Evolutionary conservation across 2,797 vertebrate species (phyloP).

Genomic region (Megaceryle alcyon): DNA sequence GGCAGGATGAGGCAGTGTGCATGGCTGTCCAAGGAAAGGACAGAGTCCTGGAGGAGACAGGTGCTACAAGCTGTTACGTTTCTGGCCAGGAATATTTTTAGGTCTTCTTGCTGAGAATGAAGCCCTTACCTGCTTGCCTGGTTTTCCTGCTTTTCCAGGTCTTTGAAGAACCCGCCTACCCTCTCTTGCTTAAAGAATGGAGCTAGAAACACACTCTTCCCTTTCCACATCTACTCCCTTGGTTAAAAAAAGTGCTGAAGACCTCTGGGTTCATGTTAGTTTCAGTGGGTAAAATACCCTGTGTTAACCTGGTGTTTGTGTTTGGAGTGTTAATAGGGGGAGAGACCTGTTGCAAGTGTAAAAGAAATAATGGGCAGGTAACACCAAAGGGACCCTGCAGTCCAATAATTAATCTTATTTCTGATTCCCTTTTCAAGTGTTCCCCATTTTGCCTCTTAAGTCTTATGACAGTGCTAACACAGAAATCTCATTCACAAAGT

Average conservation of each 20-base stretch:
- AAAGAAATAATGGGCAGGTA: neutral
- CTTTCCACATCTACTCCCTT: neutral
- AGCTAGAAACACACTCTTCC: neutral
- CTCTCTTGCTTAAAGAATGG: neutral
- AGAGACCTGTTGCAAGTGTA: neutral
- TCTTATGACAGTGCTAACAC: neutral
- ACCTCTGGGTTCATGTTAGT: neutral
- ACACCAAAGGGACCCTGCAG: neutral
- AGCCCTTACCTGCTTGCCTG: neutral
- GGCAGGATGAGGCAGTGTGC: neutral
- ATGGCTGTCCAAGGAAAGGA: neutral
- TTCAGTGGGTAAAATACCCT: neutral
- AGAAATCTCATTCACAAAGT: neutral
- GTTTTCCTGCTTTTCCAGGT: constrained; percentile 24
- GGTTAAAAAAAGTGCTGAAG: neutral
- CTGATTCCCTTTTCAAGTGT: neutral
- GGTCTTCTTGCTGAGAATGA: neutral
- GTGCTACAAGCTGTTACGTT: neutral
- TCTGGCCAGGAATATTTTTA: neutral
- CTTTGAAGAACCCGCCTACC: constrained; percentile 23
- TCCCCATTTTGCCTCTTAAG: neutral
- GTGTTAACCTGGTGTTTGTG: neutral
- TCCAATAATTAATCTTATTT: neutral
- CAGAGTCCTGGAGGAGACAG: neutral
- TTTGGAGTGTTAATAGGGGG: neutral